A percentile compares a stretch with the other conserved stretches of the same genome.
phyloP scores from a whole-genome alignment of 2,888 invertebrate genomes.

The Scrobipalpa atriplicella region DNA sequence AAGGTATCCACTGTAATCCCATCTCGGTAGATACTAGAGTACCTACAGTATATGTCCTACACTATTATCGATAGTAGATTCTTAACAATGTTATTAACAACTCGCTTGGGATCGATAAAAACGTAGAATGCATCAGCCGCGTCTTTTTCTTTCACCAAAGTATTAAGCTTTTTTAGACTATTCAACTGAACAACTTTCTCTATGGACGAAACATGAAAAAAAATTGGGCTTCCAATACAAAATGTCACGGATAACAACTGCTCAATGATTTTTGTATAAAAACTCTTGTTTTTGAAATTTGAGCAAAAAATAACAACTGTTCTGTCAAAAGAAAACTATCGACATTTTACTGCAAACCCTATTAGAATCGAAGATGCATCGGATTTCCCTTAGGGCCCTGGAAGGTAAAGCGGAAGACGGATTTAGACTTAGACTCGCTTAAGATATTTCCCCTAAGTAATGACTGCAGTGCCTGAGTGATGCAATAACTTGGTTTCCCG shows the following conservation, averaged over 20 bases:
- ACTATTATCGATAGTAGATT: background rate
- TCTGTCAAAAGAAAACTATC: slow-evolving; percentile 8
- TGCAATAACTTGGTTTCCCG: slow-evolving; percentile 16
- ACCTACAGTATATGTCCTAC: background rate
- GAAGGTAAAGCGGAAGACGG: slow-evolving; percentile 50
- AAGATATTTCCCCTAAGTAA: slow-evolving; percentile 38
- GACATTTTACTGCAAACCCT: slow-evolving; percentile 12
- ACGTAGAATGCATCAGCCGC: too few relatives aligned
- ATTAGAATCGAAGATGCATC: slow-evolving; percentile 55
- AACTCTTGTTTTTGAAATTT: too few relatives aligned
- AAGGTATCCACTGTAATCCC: slow-evolving; percentile 29
- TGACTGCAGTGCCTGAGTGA: slow-evolving; percentile 13
- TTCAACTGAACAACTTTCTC: too few relatives aligned
- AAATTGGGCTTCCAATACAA: too few relatives aligned
- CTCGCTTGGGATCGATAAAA: too few relatives aligned
- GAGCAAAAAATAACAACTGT: too few relatives aligned
- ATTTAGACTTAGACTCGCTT: slow-evolving; percentile 46
- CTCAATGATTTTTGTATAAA: background rate
- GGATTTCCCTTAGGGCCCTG: slow-evolving; percentile 61
- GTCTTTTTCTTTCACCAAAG: too few relatives aligned
- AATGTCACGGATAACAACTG: too few relatives aligned
- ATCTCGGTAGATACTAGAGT: slow-evolving; percentile 10
- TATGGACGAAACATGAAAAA: too few relatives aligned
- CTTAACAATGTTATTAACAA: background rate
- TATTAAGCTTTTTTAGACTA: too few relatives aligned